Base-by-base conservation (phyloP, 2,113 vertebrate species). In the Reinhardtius hippoglossoides region DNA sequence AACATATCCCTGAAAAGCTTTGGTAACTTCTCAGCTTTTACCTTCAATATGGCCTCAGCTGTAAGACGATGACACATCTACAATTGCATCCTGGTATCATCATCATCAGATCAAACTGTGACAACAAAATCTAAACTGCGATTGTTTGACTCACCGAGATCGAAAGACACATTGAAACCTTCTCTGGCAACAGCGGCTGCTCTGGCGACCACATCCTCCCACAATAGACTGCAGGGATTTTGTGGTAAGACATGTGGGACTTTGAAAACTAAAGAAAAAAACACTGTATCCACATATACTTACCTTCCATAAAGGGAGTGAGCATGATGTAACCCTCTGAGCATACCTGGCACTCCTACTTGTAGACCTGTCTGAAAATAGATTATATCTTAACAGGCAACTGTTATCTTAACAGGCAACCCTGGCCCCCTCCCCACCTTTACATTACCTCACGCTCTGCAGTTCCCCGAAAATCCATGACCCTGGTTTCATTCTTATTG, bases 291-390 rank as follows among this genome's bases (percentile, higher is more conserved):
- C 15, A 48, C 16, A 16, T 48, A 5, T 2, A 5, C 7, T 89
- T 94, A 97, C 96, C 96, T 96, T 69, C 96, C 96, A 20, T 96
- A 96, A 69, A 96, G 86, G 67, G 92, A 90, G 81, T 97, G 96
- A 23, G 95, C 96, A 83, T 87, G 91, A 9, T 95, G 88, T 71
- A 98, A 83, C 67, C 96, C 96, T 81, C 93, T 94, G 52, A 97
- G 87, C 94, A 95, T 95, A 76, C 96, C 96, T 12, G 97, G 97
- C 60, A 98, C 95, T 57, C 95, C 97, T 15, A 98, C 96, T 0
- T 95, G 90, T 74, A 97, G 92, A 78, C 96, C 97, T 35, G 93
- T 92, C 96, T 98, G 89, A 67, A 78, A 62, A 31, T 58, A 2
- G 0, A 73, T 66, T 13, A 54, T 5, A 31, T 55, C 23, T 5